These are phyloP conservation scores for Ptychodera flava DNA, from an alignment of 35 echinoderm and acorn worm species.

Conservation along the genomic window DNA sequence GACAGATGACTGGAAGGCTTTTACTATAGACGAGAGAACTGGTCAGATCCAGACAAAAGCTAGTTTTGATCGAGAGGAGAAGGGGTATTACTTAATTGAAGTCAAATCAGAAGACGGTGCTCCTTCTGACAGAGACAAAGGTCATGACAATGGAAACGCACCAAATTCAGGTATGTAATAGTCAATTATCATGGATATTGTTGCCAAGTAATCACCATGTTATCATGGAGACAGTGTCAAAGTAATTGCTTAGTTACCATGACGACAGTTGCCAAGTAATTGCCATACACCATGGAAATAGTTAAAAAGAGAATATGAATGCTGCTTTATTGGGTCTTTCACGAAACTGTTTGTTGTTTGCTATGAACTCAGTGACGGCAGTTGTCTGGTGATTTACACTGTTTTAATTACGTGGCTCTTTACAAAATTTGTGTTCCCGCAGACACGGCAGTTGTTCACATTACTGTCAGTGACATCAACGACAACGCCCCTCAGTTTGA, in stretches of 20 bases:
- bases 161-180: background rate
- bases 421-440: too few species aligned
- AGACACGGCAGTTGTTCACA: constrained; percentile 37
- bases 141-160: background rate
- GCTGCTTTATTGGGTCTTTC: too few species aligned
- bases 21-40: constrained; percentile 32
- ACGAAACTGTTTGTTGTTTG: too few species aligned
- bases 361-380: too few species aligned
- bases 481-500: constrained; percentile 76
- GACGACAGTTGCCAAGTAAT: background rate
- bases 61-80: constrained; percentile 59
- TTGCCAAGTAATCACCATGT: background rate
- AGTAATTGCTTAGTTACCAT: background rate
- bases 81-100: constrained; percentile 24
- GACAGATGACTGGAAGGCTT: background rate
- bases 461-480: constrained; percentile 73
- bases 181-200: background rate
- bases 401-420: too few species aligned
- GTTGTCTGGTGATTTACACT: too few species aligned
- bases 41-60: constrained; percentile 45
- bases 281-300: background rate
- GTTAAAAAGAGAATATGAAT: too few species aligned
- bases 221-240: background rate
- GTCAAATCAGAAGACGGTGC: constrained; percentile 15
- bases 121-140: constrained; percentile 10